Base-by-base conservation (phyloP, 2,888 invertebrate genomes). In the Spatulosminthurus flaviceps region DNA sequence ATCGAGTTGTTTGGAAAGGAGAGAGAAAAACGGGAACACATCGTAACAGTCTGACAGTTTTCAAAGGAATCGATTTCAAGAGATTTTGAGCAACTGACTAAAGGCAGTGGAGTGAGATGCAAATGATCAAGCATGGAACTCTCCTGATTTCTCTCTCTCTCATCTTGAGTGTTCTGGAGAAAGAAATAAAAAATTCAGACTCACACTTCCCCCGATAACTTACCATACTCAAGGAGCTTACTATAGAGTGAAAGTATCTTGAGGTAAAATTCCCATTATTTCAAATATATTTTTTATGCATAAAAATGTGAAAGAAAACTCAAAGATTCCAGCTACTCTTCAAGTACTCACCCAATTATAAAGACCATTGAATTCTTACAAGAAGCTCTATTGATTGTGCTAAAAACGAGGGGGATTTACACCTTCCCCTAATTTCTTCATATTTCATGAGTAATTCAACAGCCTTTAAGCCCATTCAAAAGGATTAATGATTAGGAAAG, bases 11-110 rank as follows among this genome's bases (percentile, higher is more conserved):
- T 51, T 51, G 64, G 4, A 64, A 64, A 24, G n/a, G n/a, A n/a
- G 19, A 64, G 64, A 64, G 64, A 26, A 64, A 26, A 64, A 64
- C 11, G 64, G 64, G 24, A 64, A 64, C 22, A 64, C 24, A 64
- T 26, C 11, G 64, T 24, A 24, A 64, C 16, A 64, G 22, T 64
- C 64, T 64, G 24, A 22, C 64, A 64, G 24, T 1, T 64, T 64
- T 64, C 64, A 64, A 64, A 64, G 64, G 64, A 64, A 64, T 64
- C 64, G 26, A 64, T 64, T 64, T 64, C 24, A 64, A 11, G 64
- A 64, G 64, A 26, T 24, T 64, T 64, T 22, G 22, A 64, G 51
- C 51, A 51, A 51, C 51, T 51, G n/a, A n/a, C 16, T 51, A 51
- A n/a, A n/a, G n/a, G n/a, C n/a, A 51, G 1, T 19, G 34, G 34